Evolutionary conservation across 2,113 vertebrate genomes (phyloP), one percentile per base, ranked within the genome.

Genomic region (Triplophysa siluroides): DNA sequence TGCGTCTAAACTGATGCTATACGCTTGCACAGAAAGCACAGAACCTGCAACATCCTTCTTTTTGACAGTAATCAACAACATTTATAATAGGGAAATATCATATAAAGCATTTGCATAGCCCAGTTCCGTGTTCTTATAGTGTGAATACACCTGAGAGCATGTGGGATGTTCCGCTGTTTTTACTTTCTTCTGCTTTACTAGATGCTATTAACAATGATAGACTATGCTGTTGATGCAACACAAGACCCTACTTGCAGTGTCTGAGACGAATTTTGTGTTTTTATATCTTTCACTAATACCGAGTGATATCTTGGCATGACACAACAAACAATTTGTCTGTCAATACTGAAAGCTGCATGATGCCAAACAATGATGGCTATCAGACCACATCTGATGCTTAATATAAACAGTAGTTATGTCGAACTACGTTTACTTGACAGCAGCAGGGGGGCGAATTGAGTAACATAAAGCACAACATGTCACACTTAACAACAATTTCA

Each of bases 61-160:
- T 87, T 84, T 84, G 13, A 68, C 69, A 86, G 74, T 83, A 63
- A 68, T 78, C 78, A 86, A 85, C 41, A 56, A 58, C 78, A 83
- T 81, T 85, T 89, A 75, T 87, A 80, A 81, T 64, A 87, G 84
- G 77, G 88, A 89, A 91, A 87, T 82, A 69, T 78, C 77, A 19
- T 83, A 91, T 90, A 85, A 83, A 56, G 74, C 12, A 89, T 93
- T 92, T 93, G 88, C 88, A 93, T 92, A 85, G 89, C 85, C 82
- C 67, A 90, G 85, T 93, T 92, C 91, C 90, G 86, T 83, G 86
- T 92, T 90, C 82, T 69, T 81, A 74, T 78, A 84, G 73, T 87
- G 78, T 86, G 85, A 87, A 85, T 78, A 79, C 81, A 85, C 77
- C 71, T 78, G 76, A 85, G 78, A 88, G 84, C 75, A 78, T 74